A percentile compares a stretch with the other conserved stretches of the same genome.
phyloP scores from a whole-genome alignment of 92 coral and sea anemone genomes.

The Zoanthus sociatus region DNA sequence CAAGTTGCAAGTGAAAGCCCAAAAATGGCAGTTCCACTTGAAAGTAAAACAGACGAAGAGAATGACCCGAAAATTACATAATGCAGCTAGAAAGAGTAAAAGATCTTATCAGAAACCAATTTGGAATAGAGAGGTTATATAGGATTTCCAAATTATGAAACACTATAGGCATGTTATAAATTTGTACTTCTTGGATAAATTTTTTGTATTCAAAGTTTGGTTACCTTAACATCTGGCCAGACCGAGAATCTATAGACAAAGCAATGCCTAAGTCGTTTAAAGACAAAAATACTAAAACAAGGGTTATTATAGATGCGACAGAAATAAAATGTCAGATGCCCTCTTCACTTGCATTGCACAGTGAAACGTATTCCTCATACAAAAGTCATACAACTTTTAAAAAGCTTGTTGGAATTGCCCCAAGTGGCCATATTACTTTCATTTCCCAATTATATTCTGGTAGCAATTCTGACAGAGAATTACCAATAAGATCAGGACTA shows the following conservation, averaged over 20 bases:
- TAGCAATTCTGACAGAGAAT: constrained; percentile 36
- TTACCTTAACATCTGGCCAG: constrained; percentile 44
- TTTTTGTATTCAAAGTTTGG: constrained; percentile 51
- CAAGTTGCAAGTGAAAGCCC: constrained; percentile 14
- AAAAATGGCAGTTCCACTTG: constrained; percentile 3
- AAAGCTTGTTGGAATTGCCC: constrained; percentile 66
- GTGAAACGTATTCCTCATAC: constrained; percentile 54
- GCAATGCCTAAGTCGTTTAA: constrained; percentile 46
- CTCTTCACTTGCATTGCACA: constrained; percentile 59
- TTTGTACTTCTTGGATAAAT: constrained; percentile 56
- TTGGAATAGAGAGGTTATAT: constrained; percentile 15
- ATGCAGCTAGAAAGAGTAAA: background rate
- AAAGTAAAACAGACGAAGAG: background rate
- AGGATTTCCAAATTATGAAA: constrained; percentile 5
- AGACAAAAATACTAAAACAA: constrained; percentile 41
- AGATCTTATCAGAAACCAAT: background rate
- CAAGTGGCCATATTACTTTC: constrained; percentile 60
- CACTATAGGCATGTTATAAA: constrained; percentile 1
- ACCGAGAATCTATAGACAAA: constrained; percentile 22
- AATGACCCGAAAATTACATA: constrained; percentile 18
- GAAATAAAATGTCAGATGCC: constrained; percentile 53
- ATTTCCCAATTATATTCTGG: constrained; percentile 61
- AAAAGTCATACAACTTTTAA: constrained; percentile 62
- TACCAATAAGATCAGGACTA: constrained; percentile 41
- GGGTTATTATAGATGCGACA: constrained; percentile 53